Base-by-base conservation (phyloP, 2,888 invertebrate species). In the Corbicula japonica region DNA sequence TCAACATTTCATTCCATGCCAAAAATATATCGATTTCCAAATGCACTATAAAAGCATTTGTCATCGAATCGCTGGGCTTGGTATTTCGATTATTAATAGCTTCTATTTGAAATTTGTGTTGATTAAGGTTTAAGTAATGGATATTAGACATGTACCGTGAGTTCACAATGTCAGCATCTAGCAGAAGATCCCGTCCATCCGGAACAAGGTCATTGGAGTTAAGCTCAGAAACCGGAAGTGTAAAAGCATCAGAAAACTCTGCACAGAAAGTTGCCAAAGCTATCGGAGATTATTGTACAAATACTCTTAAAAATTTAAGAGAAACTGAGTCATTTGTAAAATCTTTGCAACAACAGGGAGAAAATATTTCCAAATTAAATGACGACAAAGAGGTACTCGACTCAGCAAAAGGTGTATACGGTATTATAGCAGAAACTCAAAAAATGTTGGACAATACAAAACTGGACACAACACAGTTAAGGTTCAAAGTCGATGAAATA, bases 121-220 rank as follows among this genome's bases (percentile, higher is more conserved):
- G n/a, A n/a, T n/a, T n/a, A n/a, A n/a, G n/a, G n/a, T n/a, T n/a
- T n/a, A n/a, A n/a, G n/a, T n/a, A n/a, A n/a, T n/a, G n/a, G n/a
- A n/a, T n/a, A n/a, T n/a, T n/a, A n/a, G n/a, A n/a, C n/a, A 54
- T 54, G 54, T 54, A 54, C 30, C n/a, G 30, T 18, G 30, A 54
- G 3, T 54, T 30, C n/a, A 32, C 54, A 1, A 54, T 54, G 54
- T 54, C 54, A n/a, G 30, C 54, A 18, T 30, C 54, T 32, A 12
- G 12, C 3, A 54, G 12, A 30, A 50, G 15, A 50, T 50, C 50
- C 2, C 12, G 4, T 30, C 32, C 54, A 54, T 28, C 54, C 12
- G 23, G 30, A 54, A 12, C 32, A 21, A 23, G n/a, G 6, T 54
- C 54, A 18, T 3, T 30, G 15, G 21, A 54, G 30, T 30, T 1